Base-by-base conservation (phyloP, 2,888 invertebrate genomes). In the Scaptomyza caliginosa region DNA sequence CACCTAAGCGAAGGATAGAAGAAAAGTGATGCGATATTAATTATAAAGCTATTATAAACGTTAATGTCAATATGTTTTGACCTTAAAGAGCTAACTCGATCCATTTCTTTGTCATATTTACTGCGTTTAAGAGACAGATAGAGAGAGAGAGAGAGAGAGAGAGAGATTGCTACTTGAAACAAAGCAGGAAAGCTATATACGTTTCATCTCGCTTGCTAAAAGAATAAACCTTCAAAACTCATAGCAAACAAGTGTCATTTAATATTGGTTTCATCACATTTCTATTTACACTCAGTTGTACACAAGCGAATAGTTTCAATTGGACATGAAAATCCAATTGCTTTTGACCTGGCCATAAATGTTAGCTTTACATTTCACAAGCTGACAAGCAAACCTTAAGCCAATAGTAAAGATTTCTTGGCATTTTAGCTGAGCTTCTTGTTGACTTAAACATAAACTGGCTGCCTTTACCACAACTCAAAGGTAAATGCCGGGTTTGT, bases 1-100 rank as follows among this genome's bases (percentile, higher is more conserved):
- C 90, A 90, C 0, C 90, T 91, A 21, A 8, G 16, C 2, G 6
- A 17, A 1, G 7, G 4, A 24, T n/a, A 23, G 2, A 24, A 48
- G 11, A 56, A 2, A 28, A 19, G 30, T 13, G 13, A 32, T 30
- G 26, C 3, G 16, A 23, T 48, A 34, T 67, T 30, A 46, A 54
- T 54, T 24, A 28, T 21, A 8, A 17, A 30, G 6, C 17, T 2
- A 8, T 34, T 4, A 36, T 36, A 26, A 4, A 19, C 11, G n/a
- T n/a, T 4, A 4, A 4, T 10, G 32, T 46, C n/a, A 32, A 16
- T 28, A 8, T 49, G 23, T 48, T 10, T 24, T 17, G 8, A 10
- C 36, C 36, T 17, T 36, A 36, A 36, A 17, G 36, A 17, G 10
- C 3, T 2, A 0, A 36, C 23, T 5, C 23, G 6, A 2, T 11